Conservation (phyloP, 1,140 invertebrate species). For the Acromyrmex heyeri region DNA sequence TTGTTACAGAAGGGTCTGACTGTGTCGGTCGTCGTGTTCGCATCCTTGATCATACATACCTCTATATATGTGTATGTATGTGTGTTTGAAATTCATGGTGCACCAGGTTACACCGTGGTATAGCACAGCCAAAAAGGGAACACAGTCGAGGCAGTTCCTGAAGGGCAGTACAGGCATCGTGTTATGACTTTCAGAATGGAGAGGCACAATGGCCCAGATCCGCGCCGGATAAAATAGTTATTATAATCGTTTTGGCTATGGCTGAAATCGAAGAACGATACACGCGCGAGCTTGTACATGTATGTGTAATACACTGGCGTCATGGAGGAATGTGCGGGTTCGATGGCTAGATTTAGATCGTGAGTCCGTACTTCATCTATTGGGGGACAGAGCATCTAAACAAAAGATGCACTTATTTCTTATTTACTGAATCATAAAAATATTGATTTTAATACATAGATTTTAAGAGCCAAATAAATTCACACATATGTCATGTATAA, state of each 20-base stretch:
- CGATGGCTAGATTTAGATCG: constrained; percentile 48
- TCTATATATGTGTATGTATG: background rate
- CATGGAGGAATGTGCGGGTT: constrained; percentile 49
- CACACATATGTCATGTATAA: background rate
- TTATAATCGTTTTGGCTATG: constrained; percentile 86
- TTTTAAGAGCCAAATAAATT: background rate
- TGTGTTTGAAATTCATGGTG: constrained; percentile 80
- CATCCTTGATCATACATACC: constrained; percentile 45
- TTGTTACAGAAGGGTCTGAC: background rate
- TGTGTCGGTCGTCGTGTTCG: constrained; percentile 45
- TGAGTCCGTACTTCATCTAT: constrained; percentile 42
- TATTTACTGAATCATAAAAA: constrained; percentile 77
- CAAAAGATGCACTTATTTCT: constrained; percentile 72
- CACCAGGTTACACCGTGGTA: constrained; percentile 71
- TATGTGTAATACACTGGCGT: constrained; percentile 13
- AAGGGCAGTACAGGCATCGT: constrained; percentile 83
- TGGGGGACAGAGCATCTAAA: constrained; percentile 65
- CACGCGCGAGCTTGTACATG: constrained; percentile 10
- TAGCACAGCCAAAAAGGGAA: constrained; percentile 65
- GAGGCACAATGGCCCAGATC: constrained; percentile 86
- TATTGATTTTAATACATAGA: constrained; percentile 58
- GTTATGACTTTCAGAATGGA: constrained; percentile 87
- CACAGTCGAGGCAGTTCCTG: constrained; percentile 77
- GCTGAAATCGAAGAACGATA: constrained; percentile 60
- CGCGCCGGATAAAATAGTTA: constrained; percentile 87